Conservation (phyloP, 1,140 invertebrate genomes). For the Pemphigus obesinymphae region DNA sequence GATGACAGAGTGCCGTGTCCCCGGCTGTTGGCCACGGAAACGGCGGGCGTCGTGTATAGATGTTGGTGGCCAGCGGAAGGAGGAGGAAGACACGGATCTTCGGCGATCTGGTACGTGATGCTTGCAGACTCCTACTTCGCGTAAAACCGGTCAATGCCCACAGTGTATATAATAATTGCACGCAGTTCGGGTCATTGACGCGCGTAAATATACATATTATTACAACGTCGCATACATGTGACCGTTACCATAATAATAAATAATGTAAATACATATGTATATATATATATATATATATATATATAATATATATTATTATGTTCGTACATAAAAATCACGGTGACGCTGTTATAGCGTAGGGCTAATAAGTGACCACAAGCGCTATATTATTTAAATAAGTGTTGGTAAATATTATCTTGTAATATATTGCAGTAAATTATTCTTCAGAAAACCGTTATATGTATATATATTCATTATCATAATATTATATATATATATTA, state of each 20-base stretch:
- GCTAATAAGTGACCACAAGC: too few species aligned
- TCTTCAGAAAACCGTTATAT: too few species aligned
- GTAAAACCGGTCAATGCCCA: conserved; percentile 26
- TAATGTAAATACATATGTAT: background rate
- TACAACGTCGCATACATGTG: background rate
- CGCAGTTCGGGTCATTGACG: conserved; percentile 17
- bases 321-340: too few species aligned
- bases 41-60: background rate
- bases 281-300: background rate
- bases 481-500: too few species aligned
- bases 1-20: background rate
- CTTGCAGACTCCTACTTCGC: conserved; percentile 14
- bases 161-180: background rate
- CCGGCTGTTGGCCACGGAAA: background rate
- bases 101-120: background rate
- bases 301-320: background rate
- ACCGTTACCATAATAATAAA: background rate
- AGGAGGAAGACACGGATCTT: background rate
- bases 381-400: too few species aligned
- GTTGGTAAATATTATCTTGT: too few species aligned
- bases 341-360: too few species aligned
- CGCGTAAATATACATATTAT: too few species aligned
- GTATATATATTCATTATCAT: too few species aligned
- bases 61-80: background rate
- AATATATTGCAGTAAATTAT: too few species aligned